Evolutionary conservation across 2,888 invertebrate species (phyloP).

Genomic region (Clivina fossor): DNA sequence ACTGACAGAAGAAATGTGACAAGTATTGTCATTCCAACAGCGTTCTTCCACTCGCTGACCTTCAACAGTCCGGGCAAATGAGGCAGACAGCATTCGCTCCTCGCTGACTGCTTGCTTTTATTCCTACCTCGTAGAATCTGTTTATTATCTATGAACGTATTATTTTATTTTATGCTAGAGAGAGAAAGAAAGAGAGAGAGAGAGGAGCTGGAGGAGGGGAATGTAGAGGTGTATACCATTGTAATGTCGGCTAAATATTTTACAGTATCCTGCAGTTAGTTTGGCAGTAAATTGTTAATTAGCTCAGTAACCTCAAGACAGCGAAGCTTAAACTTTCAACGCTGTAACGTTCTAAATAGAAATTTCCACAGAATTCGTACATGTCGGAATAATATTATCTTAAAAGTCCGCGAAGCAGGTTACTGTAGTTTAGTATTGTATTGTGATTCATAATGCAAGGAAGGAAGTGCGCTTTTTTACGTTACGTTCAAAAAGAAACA

Average conservation of each 20-base stretch:
- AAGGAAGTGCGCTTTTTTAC: slow-evolving; percentile 12
- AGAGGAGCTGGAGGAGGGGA: too few relatives aligned
- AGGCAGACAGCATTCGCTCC: too few relatives aligned
- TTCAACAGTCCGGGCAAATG: too few relatives aligned
- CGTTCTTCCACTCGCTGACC: too few relatives aligned
- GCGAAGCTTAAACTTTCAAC: slow-evolving; percentile 19
- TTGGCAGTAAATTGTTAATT: slow-evolving; percentile 21
- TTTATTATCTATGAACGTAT: too few relatives aligned
- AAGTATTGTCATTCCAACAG: too few relatives aligned
- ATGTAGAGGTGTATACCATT: slow-evolving; percentile 10
- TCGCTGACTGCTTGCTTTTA: too few relatives aligned
- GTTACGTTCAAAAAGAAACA: slow-evolving; percentile 1
- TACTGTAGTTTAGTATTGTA: slow-evolving; percentile 9
- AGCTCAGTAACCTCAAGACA: slow-evolving; percentile 20
- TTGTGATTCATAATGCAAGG: slow-evolving; percentile 16
- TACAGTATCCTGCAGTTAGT: slow-evolving; percentile 22
- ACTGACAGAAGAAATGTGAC: too few relatives aligned
- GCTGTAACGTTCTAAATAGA: slow-evolving; percentile 6
- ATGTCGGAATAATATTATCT: slow-evolving; percentile 14
- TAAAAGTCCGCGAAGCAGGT: background rate
- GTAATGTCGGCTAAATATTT: slow-evolving; percentile 17
- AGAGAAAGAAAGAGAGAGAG: too few relatives aligned
- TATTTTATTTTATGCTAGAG: too few relatives aligned
- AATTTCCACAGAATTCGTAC: slow-evolving; percentile 12
- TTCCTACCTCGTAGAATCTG: too few relatives aligned